Evolutionary conservation across 1,140 invertebrate species (phyloP), one percentile per base, ranked within the genome.

Genomic region (Drosophila burlai): DNA sequence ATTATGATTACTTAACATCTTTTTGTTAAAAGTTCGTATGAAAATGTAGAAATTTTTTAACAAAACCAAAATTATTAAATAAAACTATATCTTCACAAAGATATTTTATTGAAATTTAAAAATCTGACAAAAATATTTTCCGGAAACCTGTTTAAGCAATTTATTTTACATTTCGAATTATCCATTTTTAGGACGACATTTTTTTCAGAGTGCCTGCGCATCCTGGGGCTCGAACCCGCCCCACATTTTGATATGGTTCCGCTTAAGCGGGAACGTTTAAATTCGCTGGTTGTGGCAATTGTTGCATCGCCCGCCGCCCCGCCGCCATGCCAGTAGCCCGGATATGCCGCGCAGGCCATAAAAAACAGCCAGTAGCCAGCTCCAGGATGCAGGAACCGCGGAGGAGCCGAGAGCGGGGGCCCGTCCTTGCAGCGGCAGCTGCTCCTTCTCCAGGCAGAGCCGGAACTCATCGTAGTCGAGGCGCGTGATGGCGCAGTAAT

Each of bases 401-500:
- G 46, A 40, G 45, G 18, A 26, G 26, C 50, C 40, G 59, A 34
- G 16, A 21, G 40, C 4, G 21, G 76, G 42, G 11, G 80, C 75
- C 46, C 60, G 65, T 8, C 95, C 95, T 43, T 95, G 95, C 29
- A 96, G 92, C 38, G 96, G 96, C 79, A 95, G 95, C 26, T 96
- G 96, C 42, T 96, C 96, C 31, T 96, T 95, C 71, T 96, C 95
- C 60, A 96, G 94, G 91, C 96, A 97, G 49, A 95, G 93, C 60
- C 94, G 95, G 93, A 96, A 97, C 78, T 96, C 95, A 36, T 95
- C 93, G 85, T 95, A 96, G 93, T 97, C 96, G 11, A 97, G 93
- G 10, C 97, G 94, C 0, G 96, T 97, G 61, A 98, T 96, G 18
- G 97, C 96, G 92, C 97, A 98, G 92, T 96, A 97, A 93, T 98